Base-by-base conservation (phyloP, 2,797 vertebrate species). In the Leontopithecus rosalia region DNA sequence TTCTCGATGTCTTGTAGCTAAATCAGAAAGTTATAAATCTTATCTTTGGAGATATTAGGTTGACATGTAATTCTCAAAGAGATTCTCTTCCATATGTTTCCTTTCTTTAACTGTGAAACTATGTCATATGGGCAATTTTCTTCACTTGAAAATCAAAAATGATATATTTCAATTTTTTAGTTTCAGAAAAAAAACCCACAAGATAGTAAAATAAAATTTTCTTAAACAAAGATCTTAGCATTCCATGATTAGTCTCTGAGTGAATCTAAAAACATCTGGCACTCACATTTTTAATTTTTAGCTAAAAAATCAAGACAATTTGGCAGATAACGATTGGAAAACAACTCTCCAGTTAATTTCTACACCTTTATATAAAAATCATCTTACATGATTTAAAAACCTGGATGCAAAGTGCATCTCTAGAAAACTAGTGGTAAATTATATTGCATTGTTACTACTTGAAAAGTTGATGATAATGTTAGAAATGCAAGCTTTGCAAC, bases 41-140 rank as follows among this genome's bases (percentile, higher is more conserved):
- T 96, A 75, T 96, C 61, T 28, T 89, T 88, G 64, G 50, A 46
- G 84, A 89, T 58, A 39, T 30, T 94, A 26, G 24, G 15, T 14
- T 86, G 70, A 90, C n/a, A 91, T 86, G 6, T 57, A 46, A 95
- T 90, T 95, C 86, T 91, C 88, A 91, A 36, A 93, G 64, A 85
- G 57, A 85, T 33, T 14, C 5, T 88, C n/a, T 61, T 83, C 48
- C 91, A 85, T 97, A 94, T 98, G 94, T 89, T 61, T 92, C 33
- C 46, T 84, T 94, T 91, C 72, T 91, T 93, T 43, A 87, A 91
- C 92, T 96, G 79, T 95, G 80, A 97, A 96, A 94, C 52, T 87
- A 75, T 90, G 64, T 97, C 86, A 89, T 91, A 84, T 55, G 39
- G 50, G 14, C 30, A 87, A 64, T 94, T 84, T 92, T 96, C 58